A percentile compares a stretch with the other conserved stretches of the same genome.
phyloP scores from a whole-genome alignment of 30 jellyfish, hydroid and myxozoan species.

The Hydractinia symbiolongicarpus region DNA sequence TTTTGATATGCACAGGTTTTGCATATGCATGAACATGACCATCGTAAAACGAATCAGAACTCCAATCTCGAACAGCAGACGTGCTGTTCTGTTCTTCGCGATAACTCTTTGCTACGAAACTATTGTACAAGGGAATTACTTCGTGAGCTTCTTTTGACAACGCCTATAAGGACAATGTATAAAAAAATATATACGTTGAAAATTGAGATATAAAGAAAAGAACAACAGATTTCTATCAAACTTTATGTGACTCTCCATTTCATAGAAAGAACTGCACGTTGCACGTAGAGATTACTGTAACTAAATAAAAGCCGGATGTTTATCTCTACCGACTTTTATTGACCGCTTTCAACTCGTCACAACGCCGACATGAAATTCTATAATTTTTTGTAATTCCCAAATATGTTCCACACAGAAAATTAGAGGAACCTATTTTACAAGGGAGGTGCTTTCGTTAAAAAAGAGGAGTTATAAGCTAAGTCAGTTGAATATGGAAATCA shows the following conservation, averaged over 20 bases:
- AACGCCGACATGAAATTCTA: no score
- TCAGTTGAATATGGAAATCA: no score
- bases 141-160: conserved; percentile 93
- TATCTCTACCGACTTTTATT: no score
- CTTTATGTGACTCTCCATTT: not conserved
- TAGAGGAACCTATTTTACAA: no score
- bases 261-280: not conserved
- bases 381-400: no score
- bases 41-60: conserved; percentile 89
- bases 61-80: conserved; percentile 77
- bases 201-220: not conserved
- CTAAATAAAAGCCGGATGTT: not conserved
- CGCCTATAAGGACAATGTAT: conserved; percentile 45
- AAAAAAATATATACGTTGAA: not conserved
- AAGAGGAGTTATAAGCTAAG: no score
- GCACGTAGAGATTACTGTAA: not conserved
- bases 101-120: conserved; percentile 88
- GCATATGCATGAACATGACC: conserved; percentile 34
- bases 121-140: conserved; percentile 90
- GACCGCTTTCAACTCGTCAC: no score
- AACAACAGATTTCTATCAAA: not conserved
- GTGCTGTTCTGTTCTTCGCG: conserved; percentile 59
- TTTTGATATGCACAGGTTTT: not conserved
- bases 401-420: no score
- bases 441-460: no score